Conservation (phyloP, 1,140 invertebrate genomes). For the Drosophila trapezifrons region DNA sequence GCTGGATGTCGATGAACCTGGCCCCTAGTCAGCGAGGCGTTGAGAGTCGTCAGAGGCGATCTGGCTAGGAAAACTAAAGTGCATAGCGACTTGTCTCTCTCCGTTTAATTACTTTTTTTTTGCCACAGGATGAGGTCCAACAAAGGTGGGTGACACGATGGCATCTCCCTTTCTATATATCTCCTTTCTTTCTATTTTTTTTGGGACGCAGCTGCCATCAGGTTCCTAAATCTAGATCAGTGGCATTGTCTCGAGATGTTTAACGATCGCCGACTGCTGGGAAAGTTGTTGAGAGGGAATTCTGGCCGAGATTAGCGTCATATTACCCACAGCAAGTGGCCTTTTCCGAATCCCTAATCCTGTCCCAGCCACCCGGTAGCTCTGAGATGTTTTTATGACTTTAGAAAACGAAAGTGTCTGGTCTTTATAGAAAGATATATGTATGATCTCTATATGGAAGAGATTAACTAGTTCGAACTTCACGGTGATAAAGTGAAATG, state of each 20-base stretch:
- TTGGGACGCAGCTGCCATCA: slow-evolving; percentile 34
- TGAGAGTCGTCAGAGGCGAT: slow-evolving; percentile 31
- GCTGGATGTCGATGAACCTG: slow-evolving; percentile 22
- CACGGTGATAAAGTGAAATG: slow-evolving; percentile 15
- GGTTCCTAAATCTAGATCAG: slow-evolving; percentile 50
- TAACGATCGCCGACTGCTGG: slow-evolving; percentile 56
- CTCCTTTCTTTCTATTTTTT: slow-evolving; percentile 3
- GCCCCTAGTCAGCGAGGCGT: slow-evolving; percentile 38
- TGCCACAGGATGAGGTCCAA: slow-evolving; percentile 26
- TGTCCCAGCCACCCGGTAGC: slow-evolving; percentile 40
- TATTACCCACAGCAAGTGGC: slow-evolving; percentile 75
- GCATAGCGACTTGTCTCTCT: slow-evolving; percentile 28
- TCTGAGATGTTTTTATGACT: slow-evolving; percentile 62
- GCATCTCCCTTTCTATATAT: neutral
- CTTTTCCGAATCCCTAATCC: slow-evolving; percentile 28
- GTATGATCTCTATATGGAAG: slow-evolving; percentile 16
- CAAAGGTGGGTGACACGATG: slow-evolving; percentile 53
- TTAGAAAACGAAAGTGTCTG: slow-evolving; percentile 57
- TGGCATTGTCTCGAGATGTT: slow-evolving; percentile 44
- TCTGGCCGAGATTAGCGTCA: slow-evolving; percentile 72
- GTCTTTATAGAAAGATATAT: slow-evolving; percentile 20
- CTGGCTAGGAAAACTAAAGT: slow-evolving; percentile 17
- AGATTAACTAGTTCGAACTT: slow-evolving; percentile 55
- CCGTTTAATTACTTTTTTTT: slow-evolving; percentile 30
- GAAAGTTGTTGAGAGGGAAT: slow-evolving; percentile 58